Evolutionary conservation across 2,113 vertebrate genomes (phyloP), one percentile per base, ranked within the genome.

Genomic region (Nerophis ophidion): DNA sequence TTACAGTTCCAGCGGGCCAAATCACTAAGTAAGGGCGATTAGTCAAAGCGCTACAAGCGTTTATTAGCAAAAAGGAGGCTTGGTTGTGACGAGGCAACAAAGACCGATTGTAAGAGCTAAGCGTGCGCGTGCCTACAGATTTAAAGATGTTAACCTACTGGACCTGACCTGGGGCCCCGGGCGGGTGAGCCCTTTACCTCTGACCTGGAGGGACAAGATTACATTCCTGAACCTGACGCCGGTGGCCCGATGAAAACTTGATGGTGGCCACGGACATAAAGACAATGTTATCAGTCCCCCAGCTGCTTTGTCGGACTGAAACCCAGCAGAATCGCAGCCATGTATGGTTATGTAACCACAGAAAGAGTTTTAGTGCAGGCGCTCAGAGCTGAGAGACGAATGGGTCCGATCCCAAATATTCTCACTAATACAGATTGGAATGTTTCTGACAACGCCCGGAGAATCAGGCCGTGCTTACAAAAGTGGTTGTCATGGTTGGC

Each of bases 161-260:
- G 34, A 55, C 53, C 38, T 38, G n/a, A 2, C 53, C 38, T 5
- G 16, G 14, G 51, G 49, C 1, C 6, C 10, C 40, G 4, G 52
- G 15, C 15, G 9, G 53, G 53, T 14, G 4, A 1, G 34, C 1
- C 14, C n/a, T 17, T 40, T 5, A 56, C 36, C 53, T 42, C n/a
- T 56, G 49, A 51, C 49, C 49, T 51, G 53, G n/a, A 17, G n/a
- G n/a, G 51, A n/a, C 40, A 54, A 56, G 54, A 40, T 10, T 16
- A 54, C 13, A 54, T 54, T 36, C 52, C 52, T 9, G 34, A 9
- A 54, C 7, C 19, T 9, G 17, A 26, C 17, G 17, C 10, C 26
- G 47, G 47, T n/a, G 15, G 15, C 47, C 47, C 10, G 48, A 50
- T 4, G 40, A 12, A 44, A 44, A 4, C 40, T 5, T 12, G 40